Evolutionary conservation across 2,888 invertebrate genomes (phyloP), one percentile per base, ranked within the genome.

Genomic region (Cantharis lateralis): DNA sequence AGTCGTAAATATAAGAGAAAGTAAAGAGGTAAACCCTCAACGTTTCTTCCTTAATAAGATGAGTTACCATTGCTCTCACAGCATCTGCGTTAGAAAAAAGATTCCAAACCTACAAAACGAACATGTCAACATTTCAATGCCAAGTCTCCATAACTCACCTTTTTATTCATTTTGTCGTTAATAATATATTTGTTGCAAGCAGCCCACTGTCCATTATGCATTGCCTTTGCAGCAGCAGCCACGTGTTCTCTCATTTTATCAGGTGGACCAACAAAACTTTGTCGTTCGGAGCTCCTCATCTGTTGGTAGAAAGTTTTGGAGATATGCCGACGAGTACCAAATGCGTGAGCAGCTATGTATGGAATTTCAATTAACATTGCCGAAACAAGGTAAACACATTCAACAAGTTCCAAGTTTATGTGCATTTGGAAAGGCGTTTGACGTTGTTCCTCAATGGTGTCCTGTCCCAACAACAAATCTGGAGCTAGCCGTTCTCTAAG

Each of bases 391-490:
- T 99, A 99, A 63, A 99, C 99, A 87, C 99, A 99, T 88, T 99
- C 99, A 70, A 99, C 91, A 77, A 99, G 90, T 87, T 99, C 99
- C 85, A 99, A 90, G 89, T 99, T 99, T 81, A 99, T 98, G 89
- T 99, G 99, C 97, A 99, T 99, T 87, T 99, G 99, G 93, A 99
- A 99, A 1, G 99, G 99, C 93, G 99, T 96, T 89, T 98, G 20
- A 1, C 98, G 18, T 98, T 3, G 20, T 20, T 20, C 5, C 5
- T 20, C 20, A 20, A 5, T 0, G 4, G 5, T 20, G 20, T 20
- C 20, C 5, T 20, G 5, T 20, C 5, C 99, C 32, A 32, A 32
- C 0, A 84, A 88, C 81, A 97, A 87, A 69, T 97, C 97, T 89
- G 99, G 98, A 0, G 98, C 98, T 20, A 99, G 90, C 48, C 99